Evolutionary conservation across 2,888 invertebrate genomes (phyloP).

Genomic region (Spisula solida): DNA sequence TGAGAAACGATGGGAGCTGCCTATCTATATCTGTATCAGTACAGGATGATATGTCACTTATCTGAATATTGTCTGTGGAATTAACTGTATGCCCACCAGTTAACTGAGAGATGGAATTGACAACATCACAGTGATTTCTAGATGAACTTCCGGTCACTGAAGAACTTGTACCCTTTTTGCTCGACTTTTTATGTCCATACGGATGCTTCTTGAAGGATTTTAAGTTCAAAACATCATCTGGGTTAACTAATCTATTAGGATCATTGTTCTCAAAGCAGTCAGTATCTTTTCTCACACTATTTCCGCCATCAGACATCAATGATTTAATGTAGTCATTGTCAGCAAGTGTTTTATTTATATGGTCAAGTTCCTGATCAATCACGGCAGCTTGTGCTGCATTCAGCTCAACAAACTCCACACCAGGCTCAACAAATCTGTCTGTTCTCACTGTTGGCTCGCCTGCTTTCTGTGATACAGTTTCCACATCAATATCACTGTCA

Average conservation of each 20-base stretch:
- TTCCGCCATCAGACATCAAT: slow-evolving; percentile 27
- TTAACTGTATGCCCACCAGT: not conserved
- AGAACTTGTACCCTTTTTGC: slow-evolving; percentile 33
- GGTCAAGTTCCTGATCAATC: slow-evolving; percentile 64
- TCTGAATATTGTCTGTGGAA: slow-evolving; percentile 57
- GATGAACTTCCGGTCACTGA: not conserved
- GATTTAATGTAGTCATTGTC: slow-evolving; percentile 46
- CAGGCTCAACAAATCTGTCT: not conserved
- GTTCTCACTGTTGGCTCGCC: not conserved
- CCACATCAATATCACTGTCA: slow-evolving; percentile 46
- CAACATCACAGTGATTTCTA: not conserved
- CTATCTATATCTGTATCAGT: slow-evolving; percentile 55
- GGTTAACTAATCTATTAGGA: slow-evolving; percentile 49
- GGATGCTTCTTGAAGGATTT: slow-evolving; percentile 82
- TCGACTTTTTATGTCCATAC: slow-evolving; percentile 82
- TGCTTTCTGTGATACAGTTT: not conserved
- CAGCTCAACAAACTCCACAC: slow-evolving; percentile 63
- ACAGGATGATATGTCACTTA: slow-evolving; percentile 64
- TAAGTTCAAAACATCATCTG: slow-evolving; percentile 38
- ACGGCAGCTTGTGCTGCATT: slow-evolving; percentile 49
- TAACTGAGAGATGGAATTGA: not conserved
- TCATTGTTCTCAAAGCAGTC: slow-evolving; percentile 20
- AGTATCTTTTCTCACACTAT: not conserved
- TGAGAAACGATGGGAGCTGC: slow-evolving; percentile 48
- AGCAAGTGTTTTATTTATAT: slow-evolving; percentile 38